A percentile compares a stretch with the other conserved stretches of the same genome.
These are phyloP conservation scores for Ostrea denselamellosa DNA, from an alignment of 1,140 invertebrate genomes.

Conservation along the genomic window DNA sequence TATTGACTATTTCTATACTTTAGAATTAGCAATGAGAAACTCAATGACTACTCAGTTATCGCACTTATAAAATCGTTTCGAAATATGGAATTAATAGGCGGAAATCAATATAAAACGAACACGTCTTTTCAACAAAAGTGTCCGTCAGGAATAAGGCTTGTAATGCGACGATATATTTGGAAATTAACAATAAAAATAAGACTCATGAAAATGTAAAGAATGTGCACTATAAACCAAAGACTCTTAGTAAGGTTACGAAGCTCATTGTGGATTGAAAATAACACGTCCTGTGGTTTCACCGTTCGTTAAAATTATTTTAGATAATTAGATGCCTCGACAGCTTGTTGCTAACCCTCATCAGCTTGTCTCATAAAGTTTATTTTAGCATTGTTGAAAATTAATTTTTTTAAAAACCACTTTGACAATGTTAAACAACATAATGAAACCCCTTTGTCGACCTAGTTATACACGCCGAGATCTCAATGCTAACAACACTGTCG, in stretches of 20 bases:
- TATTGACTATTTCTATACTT: too few species aligned
- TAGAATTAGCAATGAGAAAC: too few species aligned
- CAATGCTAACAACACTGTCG: background rate
- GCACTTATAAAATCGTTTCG: too few species aligned
- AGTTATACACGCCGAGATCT: background rate
- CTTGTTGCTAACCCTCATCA: background rate
- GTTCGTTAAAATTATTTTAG: background rate
- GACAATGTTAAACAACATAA: constrained; percentile 23
- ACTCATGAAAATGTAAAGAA: background rate
- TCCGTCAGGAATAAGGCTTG: too few species aligned
- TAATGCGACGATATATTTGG: too few species aligned
- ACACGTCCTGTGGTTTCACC: background rate
- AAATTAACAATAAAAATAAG: background rate
- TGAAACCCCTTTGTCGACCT: background rate
- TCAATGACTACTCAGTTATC: too few species aligned
- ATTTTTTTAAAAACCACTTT: background rate
- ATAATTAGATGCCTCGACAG: background rate
- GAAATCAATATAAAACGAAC: too few species aligned
- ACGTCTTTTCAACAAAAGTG: too few species aligned
- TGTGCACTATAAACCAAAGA: background rate
- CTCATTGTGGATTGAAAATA: background rate
- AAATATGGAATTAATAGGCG: too few species aligned
- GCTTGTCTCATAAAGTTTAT: constrained; percentile 8
- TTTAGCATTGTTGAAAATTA: background rate
- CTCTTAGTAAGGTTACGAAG: background rate